Evolutionary conservation across 1,140 invertebrate genomes (phyloP), one percentile per base, ranked within the genome.

Genomic region (Drosophila virilis): DNA sequence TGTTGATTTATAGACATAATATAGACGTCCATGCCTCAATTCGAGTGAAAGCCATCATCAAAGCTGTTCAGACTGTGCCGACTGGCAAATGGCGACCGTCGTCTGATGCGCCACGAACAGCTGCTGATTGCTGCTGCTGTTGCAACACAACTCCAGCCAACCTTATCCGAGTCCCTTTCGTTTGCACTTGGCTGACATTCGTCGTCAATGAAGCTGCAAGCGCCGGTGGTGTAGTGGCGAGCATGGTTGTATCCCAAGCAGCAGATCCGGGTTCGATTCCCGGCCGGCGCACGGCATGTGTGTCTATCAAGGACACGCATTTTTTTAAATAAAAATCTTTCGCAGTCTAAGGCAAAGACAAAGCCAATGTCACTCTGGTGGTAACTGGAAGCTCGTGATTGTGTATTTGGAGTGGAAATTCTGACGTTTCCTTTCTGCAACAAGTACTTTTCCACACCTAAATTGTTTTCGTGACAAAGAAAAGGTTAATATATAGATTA

Each of bases 171-270:
- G 35, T 73, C 72, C 54, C 73, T 92, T 94, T 94, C 15, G 15
- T n/a, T 45, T 22, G 55, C 69, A 35, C 5, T 33, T 51, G 40
- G 5, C 32, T 43, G 51, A 51, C 62, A 59, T 45, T 67, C 52
- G 37, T 17, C 32, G 33, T 6, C 2, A 15, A 12, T 17, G 13
- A 0, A 9, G 17, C 12, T 13, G 32, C 94, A 94, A 51, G 70
- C 70, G 62, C 66, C 94, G 93, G 94, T 96, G 95, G 96, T 96
- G 96, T 96, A 96, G 95, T 95, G 96, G 96, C 96, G 93, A 96
- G 95, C 95, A 96, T 96, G 95, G 95, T 95, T 96, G 96, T 96
- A 95, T 96, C 96, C 96, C 95, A 96, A 96, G 95, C 95, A 96
- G 94, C 96, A 95, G 95, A 96, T 95, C 96, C 95, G 95, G 95